These are phyloP conservation scores for Brachypalpus laphriformis DNA, from an alignment of 2,888 invertebrate species.

Conservation along the genomic window DNA sequence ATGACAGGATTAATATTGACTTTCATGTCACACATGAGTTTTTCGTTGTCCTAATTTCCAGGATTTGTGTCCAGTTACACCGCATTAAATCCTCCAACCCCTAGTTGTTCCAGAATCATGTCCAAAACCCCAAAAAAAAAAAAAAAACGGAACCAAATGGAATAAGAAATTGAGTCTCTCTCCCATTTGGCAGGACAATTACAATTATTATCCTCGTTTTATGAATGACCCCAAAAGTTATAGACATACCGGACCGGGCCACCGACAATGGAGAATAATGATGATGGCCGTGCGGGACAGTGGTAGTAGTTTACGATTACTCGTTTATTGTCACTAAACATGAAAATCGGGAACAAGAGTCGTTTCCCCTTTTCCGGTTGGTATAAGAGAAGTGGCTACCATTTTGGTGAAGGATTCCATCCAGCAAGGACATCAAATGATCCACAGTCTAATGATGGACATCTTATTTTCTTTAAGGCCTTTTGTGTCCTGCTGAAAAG, in stretches of 20 bases:
- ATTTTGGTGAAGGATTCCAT: background rate
- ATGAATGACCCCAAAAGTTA: slow-evolving; percentile 40
- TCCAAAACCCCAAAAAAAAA: too few relatives aligned
- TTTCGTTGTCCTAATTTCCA: background rate
- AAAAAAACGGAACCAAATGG: background rate
- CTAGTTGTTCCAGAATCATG: slow-evolving; percentile 1
- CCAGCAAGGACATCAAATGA: slow-evolving; percentile 39
- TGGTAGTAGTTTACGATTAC: slow-evolving; percentile 33
- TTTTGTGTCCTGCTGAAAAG: slow-evolving; percentile 18
- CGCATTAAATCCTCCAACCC: slow-evolving; percentile 8
- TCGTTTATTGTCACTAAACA: slow-evolving; percentile 56
- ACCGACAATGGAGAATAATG: slow-evolving; percentile 54
- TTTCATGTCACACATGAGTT: slow-evolving; percentile 53
- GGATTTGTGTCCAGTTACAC: slow-evolving; percentile 1
- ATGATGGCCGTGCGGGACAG: slow-evolving; percentile 31
- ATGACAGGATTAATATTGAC: slow-evolving; percentile 57
- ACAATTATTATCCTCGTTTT: slow-evolving; percentile 62
- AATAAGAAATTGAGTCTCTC: background rate
- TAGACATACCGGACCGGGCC: background rate
- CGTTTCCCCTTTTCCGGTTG: background rate
- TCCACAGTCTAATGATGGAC: slow-evolving; percentile 56
- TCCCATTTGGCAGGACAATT: slow-evolving; percentile 42
- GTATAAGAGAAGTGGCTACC: background rate
- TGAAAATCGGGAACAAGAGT: slow-evolving; percentile 34
- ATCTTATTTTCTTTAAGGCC: slow-evolving; percentile 25